These are phyloP conservation scores for Nomia melanderi DNA, from an alignment of 1,140 invertebrate genomes.

Conservation along the genomic window DNA sequence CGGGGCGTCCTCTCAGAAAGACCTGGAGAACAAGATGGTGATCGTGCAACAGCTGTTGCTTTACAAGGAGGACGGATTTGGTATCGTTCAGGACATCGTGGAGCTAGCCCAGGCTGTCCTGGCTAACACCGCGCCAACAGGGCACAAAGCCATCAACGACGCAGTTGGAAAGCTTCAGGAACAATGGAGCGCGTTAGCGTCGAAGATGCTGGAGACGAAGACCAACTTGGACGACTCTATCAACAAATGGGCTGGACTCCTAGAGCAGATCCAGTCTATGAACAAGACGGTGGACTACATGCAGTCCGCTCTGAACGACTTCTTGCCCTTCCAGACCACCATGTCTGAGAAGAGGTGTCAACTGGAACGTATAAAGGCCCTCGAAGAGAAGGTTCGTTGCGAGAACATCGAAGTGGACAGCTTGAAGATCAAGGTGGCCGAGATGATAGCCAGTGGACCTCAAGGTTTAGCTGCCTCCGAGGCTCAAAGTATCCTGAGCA, in stretches of 20 bases:
- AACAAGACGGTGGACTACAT: constrained; percentile 91
- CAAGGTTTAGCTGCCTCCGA: constrained; percentile 90
- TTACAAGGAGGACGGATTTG: constrained; percentile 95
- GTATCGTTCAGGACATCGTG: constrained; percentile 91
- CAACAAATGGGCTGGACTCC: constrained; percentile 92
- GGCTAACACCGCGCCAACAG: constrained; percentile 93
- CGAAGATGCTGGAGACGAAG: constrained; percentile 95
- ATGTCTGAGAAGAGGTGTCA: constrained; percentile 93
- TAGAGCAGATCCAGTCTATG: constrained; percentile 93
- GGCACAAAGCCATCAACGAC: constrained; percentile 93
- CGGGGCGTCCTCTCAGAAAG: constrained; percentile 90
- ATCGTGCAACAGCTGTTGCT: constrained; percentile 92
- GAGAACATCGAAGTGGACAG: constrained; percentile 96
- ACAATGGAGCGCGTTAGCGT: constrained; percentile 92
- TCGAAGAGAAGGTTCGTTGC: constrained; percentile 94
- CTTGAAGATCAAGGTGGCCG: constrained; percentile 91
- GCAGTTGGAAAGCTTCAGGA: constrained; percentile 92
- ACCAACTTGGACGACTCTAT: constrained; percentile 93
- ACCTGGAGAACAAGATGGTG: constrained; percentile 91
- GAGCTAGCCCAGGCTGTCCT: constrained; percentile 95
- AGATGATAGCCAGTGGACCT: constrained; percentile 92
- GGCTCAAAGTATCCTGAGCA: constrained; percentile 91
- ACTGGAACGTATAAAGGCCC: constrained; percentile 90
- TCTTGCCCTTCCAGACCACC: constrained; percentile 88
- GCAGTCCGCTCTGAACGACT: constrained; percentile 86